Evolutionary conservation across 2,113 vertebrate genomes (phyloP).

Genomic region (Phodopus roborovskii): DNA sequence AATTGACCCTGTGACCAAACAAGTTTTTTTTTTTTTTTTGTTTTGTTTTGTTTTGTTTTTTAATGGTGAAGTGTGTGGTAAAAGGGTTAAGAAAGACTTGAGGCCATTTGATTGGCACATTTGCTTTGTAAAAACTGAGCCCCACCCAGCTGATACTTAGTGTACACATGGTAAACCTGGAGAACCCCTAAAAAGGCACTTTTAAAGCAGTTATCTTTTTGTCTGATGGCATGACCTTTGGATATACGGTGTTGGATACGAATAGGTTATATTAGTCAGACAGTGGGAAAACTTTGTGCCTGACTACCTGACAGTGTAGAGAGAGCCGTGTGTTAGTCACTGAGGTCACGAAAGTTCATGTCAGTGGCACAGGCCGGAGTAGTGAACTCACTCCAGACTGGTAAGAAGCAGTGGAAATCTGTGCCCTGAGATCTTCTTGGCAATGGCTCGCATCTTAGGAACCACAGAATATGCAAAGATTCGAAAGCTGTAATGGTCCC

Average conservation of each 20-base stretch:
- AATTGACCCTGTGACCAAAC: conserved; percentile 44
- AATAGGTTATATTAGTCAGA: neutral
- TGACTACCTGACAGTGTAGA: neutral
- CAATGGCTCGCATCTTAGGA: conserved; percentile 58
- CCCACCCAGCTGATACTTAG: neutral
- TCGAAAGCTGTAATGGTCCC: conserved; percentile 51
- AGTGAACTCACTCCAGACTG: neutral
- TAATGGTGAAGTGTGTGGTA: neutral
- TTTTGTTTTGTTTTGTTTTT: neutral
- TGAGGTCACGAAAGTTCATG: neutral
- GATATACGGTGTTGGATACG: neutral
- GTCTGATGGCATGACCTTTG: neutral
- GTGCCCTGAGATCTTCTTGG: conserved; percentile 46
- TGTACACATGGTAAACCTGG: neutral
- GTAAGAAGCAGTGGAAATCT: conserved; percentile 63
- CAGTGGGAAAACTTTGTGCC: fast-evolving
- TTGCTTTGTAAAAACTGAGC: neutral
- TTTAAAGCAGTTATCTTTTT: neutral
- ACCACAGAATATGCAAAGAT: conserved; percentile 41
- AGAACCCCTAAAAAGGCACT: neutral
- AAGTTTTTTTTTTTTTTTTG: conserved; percentile 8
- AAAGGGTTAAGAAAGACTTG: conserved; percentile 14
- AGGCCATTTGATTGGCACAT: neutral
- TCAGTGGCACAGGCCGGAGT: neutral
- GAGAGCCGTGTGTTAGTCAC: neutral